These are phyloP conservation scores for Geranospiza caerulescens DNA, from an alignment of 2,797 vertebrate species.

Conservation along the genomic window DNA sequence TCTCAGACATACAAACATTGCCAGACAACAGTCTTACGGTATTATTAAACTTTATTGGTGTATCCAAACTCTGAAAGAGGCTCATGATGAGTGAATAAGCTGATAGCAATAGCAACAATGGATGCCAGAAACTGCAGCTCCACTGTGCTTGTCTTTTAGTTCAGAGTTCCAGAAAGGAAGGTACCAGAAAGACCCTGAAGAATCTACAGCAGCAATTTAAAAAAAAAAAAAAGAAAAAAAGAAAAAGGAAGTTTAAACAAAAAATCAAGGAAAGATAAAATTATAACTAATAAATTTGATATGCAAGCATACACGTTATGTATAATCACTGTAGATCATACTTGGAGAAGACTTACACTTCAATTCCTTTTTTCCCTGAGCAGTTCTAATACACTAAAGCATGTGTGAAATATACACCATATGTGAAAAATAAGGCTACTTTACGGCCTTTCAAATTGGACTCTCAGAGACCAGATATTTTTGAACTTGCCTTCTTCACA, in stretches of 20 bases:
- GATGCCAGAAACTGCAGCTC: background rate
- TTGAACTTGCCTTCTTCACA: background rate
- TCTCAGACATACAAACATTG: background rate
- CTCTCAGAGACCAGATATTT: background rate
- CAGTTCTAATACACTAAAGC: background rate
- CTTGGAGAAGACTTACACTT: background rate
- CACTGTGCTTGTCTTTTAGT: background rate
- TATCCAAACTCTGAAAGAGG: background rate
- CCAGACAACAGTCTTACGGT: background rate
- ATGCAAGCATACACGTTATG: background rate
- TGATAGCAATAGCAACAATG: background rate
- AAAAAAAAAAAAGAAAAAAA: too few species aligned
- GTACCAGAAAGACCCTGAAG: background rate
- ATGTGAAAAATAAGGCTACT: background rate
- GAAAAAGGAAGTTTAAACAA: background rate
- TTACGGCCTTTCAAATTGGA: background rate
- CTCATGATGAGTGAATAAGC: background rate
- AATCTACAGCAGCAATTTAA: background rate
- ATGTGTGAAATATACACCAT: background rate
- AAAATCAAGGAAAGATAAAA: background rate
- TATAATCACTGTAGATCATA: background rate
- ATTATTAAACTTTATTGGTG: background rate
- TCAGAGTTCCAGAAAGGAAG: background rate
- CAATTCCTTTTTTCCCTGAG: background rate
- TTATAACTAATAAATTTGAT: background rate